Base-by-base conservation (phyloP, 1,140 invertebrate species). In the Zaprionus davidi region DNA sequence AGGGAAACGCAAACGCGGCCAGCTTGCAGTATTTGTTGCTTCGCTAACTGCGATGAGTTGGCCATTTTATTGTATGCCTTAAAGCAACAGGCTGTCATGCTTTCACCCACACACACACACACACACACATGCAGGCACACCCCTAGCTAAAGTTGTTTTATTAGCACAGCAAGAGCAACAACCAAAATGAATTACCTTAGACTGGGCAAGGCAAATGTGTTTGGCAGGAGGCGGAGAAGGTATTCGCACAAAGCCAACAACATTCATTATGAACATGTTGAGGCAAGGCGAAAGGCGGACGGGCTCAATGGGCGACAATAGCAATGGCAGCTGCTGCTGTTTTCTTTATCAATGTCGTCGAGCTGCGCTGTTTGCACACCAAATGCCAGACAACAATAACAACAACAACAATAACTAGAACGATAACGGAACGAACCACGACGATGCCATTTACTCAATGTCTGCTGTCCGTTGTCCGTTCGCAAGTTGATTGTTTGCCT, bases 401-500 rank as follows among this genome's bases (percentile, higher is more conserved):
- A 49, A 64, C 20, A 44, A 38, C 20, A 65, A n/a, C 57, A 26
- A 15, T 57, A 60, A 20, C 2, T 31, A 36, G 7, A 22, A 58
- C 24, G 26, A 58, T 41, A 44, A 20, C 26, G 6, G 20, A 28
- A 28, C 15, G 24, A 56, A 41, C 26, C 6, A n/a, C 68, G 24
- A 71, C 44, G 34, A 34, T 66, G 69, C 58, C 74, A 76, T 72
- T 72, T 72, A 67, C 57, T 67, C 75, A 57, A 68, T 77, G 75
- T 73, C 75, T 58, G n/a, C 17, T 11, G 31, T 73, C 75, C 63
- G n/a, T 17, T 68, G 71, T 60, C 64, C 56, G 69, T 77, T 67
- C 34, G 64, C 49, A 67, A 73, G 75, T 73, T 73, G 75, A 73
- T 73, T 77, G 75, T 74, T 77, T 77, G 70, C 75, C 59, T 69